A percentile compares a stretch with the other conserved stretches of the same genome.
phyloP scores from a whole-genome alignment of 2,888 invertebrate genomes.

The Rotaria sp. region DNA sequence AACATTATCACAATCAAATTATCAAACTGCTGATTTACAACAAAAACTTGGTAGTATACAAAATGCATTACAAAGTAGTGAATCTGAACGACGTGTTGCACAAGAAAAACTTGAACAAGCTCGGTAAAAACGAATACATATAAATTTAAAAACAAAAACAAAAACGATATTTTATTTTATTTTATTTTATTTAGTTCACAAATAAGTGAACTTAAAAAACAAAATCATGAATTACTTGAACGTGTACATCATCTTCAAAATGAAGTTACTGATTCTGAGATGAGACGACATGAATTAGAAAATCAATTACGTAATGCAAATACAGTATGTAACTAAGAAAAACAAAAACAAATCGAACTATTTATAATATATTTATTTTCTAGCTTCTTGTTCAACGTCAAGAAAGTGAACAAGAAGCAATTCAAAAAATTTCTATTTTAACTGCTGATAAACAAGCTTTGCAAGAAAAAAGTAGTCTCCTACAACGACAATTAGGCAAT shows the following conservation, averaged over 20 bases:
- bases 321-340: slow-evolving; percentile 45
- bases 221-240: slow-evolving; percentile 53
- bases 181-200: slow-evolving; percentile 41
- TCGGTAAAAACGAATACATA: neutral
- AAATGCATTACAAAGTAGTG: slow-evolving; percentile 72
- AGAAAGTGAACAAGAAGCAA: slow-evolving; percentile 68
- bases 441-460: slow-evolving; percentile 75
- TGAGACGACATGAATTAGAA: slow-evolving; percentile 53
- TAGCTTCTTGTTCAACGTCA: slow-evolving; percentile 53
- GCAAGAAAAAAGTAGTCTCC: slow-evolving; percentile 57
- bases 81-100: slow-evolving; percentile 76
- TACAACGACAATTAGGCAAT: slow-evolving; percentile 57
- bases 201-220: slow-evolving; percentile 53
- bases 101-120: slow-evolving; percentile 68
- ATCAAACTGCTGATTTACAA: slow-evolving; percentile 64
- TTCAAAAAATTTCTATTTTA: slow-evolving; percentile 69
- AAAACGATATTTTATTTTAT: no score
- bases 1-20: slow-evolving; percentile 66
- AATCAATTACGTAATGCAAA: slow-evolving; percentile 53
- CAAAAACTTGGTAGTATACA: slow-evolving; percentile 68
- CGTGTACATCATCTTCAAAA: slow-evolving; percentile 51
- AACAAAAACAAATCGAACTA: neutral
- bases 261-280: slow-evolving; percentile 51
- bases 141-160: no score
- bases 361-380: neutral